These are phyloP conservation scores for Phyllostomus discolor DNA, from an alignment of 2,113 vertebrate genomes.

Conservation along the genomic window DNA sequence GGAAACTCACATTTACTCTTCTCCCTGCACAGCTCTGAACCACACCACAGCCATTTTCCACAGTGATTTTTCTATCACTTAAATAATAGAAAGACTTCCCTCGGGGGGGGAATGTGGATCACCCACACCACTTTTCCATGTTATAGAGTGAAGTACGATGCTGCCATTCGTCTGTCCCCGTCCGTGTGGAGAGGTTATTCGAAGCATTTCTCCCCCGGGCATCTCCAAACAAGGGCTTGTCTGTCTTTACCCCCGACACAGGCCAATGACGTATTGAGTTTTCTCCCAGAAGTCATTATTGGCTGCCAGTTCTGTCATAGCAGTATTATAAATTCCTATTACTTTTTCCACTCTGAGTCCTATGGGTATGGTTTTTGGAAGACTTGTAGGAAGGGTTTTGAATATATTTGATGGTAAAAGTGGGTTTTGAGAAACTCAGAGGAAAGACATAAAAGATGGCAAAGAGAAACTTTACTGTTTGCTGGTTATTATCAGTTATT, in stretches of 20 bases:
- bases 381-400: not conserved
- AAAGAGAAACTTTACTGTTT: not conserved
- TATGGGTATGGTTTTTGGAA: not conserved
- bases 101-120: not conserved
- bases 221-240: not conserved
- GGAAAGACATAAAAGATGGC: not conserved
- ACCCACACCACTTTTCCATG: not conserved
- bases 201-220: not conserved
- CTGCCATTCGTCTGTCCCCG: not conserved
- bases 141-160: not conserved
- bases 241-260: not conserved
- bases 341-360: not conserved
- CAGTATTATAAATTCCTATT: not conserved
- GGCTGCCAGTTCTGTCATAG: not conserved
- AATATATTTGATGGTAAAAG: not conserved
- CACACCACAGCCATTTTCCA: not conserved
- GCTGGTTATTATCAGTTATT: not conserved
- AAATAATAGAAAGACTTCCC: constrained; percentile 9
- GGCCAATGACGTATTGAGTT: not conserved
- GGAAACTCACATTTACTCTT: not conserved
- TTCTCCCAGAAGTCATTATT: not conserved
- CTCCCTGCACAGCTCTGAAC: not conserved
- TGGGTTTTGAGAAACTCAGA: not conserved
- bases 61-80: constrained; percentile 7
- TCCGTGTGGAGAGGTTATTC: not conserved